Percentiles rank a stretch among this genome's conserved stretches.
These are phyloP conservation scores for Odocoileus hemionus DNA, from an alignment of 2,113 vertebrate genomes.

Conservation along the genomic window DNA sequence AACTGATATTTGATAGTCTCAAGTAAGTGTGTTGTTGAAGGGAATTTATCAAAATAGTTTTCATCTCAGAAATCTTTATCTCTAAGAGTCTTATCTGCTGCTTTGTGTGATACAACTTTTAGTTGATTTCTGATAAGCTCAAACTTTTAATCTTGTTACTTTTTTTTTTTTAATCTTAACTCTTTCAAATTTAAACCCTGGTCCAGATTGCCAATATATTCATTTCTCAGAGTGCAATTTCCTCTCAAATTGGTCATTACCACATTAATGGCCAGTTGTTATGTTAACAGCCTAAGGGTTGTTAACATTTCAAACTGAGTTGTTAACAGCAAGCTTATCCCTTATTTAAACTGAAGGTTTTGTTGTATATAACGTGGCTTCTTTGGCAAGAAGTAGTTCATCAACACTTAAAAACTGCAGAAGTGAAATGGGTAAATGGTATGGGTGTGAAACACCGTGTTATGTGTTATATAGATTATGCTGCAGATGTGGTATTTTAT, in stretches of 20 bases:
- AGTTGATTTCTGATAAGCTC: background rate
- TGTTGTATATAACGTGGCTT: constrained; percentile 43
- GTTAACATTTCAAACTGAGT: constrained; percentile 78
- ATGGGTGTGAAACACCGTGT: background rate
- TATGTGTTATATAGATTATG: background rate
- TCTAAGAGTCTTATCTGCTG: background rate
- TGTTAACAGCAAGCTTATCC: constrained; percentile 75
- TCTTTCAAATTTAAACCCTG: constrained; percentile 32
- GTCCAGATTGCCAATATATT: constrained; percentile 68
- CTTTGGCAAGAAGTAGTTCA: constrained; percentile 22
- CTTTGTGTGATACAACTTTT: background rate
- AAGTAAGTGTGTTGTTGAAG: background rate
- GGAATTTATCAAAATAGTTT: constrained; percentile 28
- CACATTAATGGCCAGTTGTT: constrained; percentile 80
- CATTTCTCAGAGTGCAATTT: constrained; percentile 73
- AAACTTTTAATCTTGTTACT: constrained; percentile 5
- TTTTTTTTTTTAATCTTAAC: background rate
- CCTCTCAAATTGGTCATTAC: constrained; percentile 79
- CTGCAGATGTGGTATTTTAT: background rate
- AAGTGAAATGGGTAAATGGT: background rate
- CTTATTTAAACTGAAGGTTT: constrained; percentile 75
- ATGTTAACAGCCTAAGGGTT: constrained; percentile 74
- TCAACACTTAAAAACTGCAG: background rate
- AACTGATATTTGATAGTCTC: background rate
- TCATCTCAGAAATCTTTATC: background rate